These are phyloP conservation scores for Potamilus streckersoni DNA, from an alignment of 1,140 invertebrate genomes.

Conservation along the genomic window DNA sequence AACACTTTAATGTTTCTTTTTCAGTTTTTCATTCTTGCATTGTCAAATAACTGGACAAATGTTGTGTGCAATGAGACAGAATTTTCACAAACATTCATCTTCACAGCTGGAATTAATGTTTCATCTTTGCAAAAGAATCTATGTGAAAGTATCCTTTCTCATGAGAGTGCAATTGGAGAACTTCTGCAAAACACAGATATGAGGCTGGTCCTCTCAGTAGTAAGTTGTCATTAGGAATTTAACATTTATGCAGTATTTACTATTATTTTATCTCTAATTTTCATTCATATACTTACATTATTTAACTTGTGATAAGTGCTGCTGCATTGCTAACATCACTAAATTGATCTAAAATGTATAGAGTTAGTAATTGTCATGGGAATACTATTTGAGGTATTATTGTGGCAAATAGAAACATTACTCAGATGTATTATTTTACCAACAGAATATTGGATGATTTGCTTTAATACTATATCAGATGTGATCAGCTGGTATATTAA, in stretches of 20 bases:
- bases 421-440: too few relatives aligned
- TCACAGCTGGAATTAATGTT: slow-evolving; percentile 7
- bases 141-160: not conserved
- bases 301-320: too few relatives aligned
- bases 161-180: not conserved
- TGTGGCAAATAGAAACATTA: too few relatives aligned
- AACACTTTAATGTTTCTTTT: not conserved
- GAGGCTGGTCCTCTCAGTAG: not conserved
- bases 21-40: slow-evolving; percentile 13
- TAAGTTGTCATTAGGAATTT: not conserved
- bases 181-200: not conserved
- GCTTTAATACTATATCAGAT: too few relatives aligned
- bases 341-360: too few relatives aligned
- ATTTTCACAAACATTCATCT: slow-evolving; percentile 5
- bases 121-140: slow-evolving; percentile 6
- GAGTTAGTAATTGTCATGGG: too few relatives aligned
- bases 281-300: too few relatives aligned
- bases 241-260: not conserved
- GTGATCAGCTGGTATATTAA: too few relatives aligned
- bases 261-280: too few relatives aligned
- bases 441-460: too few relatives aligned
- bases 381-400: too few relatives aligned
- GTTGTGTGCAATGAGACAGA: slow-evolving; percentile 4
- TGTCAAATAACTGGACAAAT: slow-evolving; percentile 4
- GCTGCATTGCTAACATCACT: too few relatives aligned